These are phyloP conservation scores for Rhizomys pruinosus DNA, from an alignment of 2,113 vertebrate species.

Conservation along the genomic window DNA sequence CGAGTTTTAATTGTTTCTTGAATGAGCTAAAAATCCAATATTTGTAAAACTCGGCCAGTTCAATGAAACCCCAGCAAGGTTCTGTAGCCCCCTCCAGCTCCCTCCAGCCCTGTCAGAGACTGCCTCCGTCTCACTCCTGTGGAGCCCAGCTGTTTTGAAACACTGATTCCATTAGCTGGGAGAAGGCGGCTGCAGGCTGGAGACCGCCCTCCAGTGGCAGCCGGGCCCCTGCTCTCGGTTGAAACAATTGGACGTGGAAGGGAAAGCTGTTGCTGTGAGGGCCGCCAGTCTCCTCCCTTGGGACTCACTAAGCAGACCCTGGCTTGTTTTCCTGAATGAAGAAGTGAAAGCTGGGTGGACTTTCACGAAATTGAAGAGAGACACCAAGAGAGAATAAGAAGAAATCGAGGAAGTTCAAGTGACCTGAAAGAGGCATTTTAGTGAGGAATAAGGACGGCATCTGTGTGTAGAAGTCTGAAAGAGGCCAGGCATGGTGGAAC, in stretches of 20 bases:
- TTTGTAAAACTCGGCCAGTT: slow-evolving; percentile 79
- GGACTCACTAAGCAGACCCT: background rate
- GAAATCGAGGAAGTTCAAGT: background rate
- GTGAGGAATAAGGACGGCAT: fast-evolving
- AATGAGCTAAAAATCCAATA: slow-evolving; percentile 74
- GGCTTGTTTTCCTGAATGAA: slow-evolving; percentile 3
- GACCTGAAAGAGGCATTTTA: background rate
- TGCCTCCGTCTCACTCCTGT: slow-evolving; percentile 66
- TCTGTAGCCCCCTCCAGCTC: slow-evolving; percentile 62
- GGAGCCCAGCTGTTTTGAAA: slow-evolving; percentile 66
- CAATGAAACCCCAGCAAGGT: slow-evolving; percentile 78
- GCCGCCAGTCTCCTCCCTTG: background rate
- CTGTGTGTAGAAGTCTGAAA: background rate
- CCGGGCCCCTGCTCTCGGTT: slow-evolving; percentile 24
- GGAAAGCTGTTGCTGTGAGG: background rate
- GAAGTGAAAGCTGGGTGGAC: background rate
- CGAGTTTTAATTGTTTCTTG: slow-evolving; percentile 82
- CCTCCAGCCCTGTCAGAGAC: slow-evolving; percentile 58
- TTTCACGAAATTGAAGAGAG: slow-evolving; percentile 14
- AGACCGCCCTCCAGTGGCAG: slow-evolving; percentile 62
- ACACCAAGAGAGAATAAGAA: background rate
- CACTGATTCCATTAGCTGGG: slow-evolving; percentile 77
- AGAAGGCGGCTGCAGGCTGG: slow-evolving; percentile 51
- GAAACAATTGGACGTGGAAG: slow-evolving; percentile 34
- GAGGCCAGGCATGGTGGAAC: too few relatives aligned